phyloP scores from a whole-genome alignment of 2,888 invertebrate genomes.

The Pherbina coryleti region DNA sequence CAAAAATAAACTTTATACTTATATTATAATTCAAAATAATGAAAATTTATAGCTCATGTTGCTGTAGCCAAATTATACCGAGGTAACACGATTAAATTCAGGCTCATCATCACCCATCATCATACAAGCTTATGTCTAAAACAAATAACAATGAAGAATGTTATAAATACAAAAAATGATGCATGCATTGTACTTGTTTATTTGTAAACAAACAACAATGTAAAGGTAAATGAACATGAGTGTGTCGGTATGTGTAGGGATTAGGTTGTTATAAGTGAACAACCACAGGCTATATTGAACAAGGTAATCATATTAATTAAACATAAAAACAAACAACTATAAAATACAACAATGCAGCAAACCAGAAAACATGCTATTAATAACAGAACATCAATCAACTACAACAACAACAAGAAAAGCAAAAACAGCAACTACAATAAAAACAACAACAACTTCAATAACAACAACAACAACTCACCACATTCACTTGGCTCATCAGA shows the following conservation, averaged over 20 bases:
- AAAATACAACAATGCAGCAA: neutral
- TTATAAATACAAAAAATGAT: too few species aligned
- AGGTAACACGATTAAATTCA: too few species aligned
- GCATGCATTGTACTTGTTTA: too few species aligned
- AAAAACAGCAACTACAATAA: conserved; percentile 51
- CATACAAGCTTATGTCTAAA: too few species aligned
- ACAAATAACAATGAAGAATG: too few species aligned
- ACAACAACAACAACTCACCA: conserved; percentile 64
- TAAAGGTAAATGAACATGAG: too few species aligned
- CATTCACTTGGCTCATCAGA: conserved; percentile 75
- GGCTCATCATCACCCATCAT: too few species aligned
- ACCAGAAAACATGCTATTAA: neutral
- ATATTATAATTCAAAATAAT: too few species aligned
- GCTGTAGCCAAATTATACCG: too few species aligned
- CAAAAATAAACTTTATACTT: too few species aligned
- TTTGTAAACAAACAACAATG: too few species aligned
- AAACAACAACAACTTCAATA: neutral
- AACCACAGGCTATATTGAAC: neutral
- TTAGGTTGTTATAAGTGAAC: neutral
- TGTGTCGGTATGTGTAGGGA: neutral
- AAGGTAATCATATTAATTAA: conserved; percentile 20
- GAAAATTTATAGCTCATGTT: too few species aligned
- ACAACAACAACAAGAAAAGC: neutral
- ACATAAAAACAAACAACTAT: conserved; percentile 1
- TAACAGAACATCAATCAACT: neutral